Base-by-base conservation (phyloP, 2,888 invertebrate species). In the Steinernema hermaphroditum region DNA sequence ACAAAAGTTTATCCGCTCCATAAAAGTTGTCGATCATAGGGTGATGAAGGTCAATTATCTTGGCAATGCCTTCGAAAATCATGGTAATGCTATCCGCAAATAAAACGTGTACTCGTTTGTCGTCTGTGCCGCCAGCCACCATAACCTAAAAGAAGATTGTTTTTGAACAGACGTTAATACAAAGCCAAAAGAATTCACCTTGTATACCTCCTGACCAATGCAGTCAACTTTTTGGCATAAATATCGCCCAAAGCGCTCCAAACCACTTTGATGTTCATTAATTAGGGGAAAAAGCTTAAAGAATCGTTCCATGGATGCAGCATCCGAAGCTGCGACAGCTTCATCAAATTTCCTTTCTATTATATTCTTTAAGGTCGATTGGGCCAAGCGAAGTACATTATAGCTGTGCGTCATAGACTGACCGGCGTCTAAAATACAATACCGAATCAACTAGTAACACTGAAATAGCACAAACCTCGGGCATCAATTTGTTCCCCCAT, bases 211-310 rank as follows among this genome's bases (percentile, higher is more conserved):
- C n/a, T 81, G 79, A n/a, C 85, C 85, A 12, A 82, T 91, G 70
- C 90, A 90, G n/a, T 87, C 87, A 43, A 89, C 84, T 87, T 89
- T 80, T 34, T 71, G 57, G 34, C 80, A 78, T 44, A 86, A 71
- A 87, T 94, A 96, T 62, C 91, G 91, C 37, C 94, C 93, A 85
- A 96, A 94, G 82, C 93, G 91, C 74, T 91, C 91, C 16, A 98
- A 91, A 12, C 97, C 97, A 82, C 93, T 93, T 49, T 92, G 91
- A 76, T 96, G 93, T 88, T 93, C 92, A 22, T 94, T 94, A 9
- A 99, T 90, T 75, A 96, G 90, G 0, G 98, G 97, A 88, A 96
- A 98, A 84, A 98, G 92, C 88, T 96, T 96, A 88, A 97, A 97
- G 87, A 96, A 93, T 46, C 96, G 90, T 87, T 96, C 95, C 22